phyloP scores from a whole-genome alignment of 1,140 invertebrate species.

The Protaetia brevitarsis region DNA sequence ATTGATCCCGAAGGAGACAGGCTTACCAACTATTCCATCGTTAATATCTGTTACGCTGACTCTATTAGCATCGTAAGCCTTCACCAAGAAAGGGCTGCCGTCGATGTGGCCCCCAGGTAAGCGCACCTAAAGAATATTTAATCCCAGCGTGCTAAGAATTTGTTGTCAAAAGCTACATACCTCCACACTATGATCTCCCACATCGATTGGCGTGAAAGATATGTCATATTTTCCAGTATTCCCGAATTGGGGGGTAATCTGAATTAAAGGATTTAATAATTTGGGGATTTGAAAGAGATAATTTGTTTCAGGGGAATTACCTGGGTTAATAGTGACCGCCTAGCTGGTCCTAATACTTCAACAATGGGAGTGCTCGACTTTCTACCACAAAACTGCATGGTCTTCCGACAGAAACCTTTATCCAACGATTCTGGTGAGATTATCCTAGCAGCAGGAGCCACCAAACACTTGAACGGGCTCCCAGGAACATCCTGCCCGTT shows the following conservation, averaged over 20 bases:
- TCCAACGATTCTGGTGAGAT: slow-evolving; percentile 79
- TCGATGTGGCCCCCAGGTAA: slow-evolving; percentile 80
- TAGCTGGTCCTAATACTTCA: slow-evolving; percentile 72
- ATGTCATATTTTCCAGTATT: slow-evolving; percentile 56
- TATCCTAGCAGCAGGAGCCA: slow-evolving; percentile 70
- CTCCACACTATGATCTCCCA: slow-evolving; percentile 93
- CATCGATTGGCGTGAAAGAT: slow-evolving; percentile 83
- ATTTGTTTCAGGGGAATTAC: too few relatives aligned
- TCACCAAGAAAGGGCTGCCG: slow-evolving; percentile 91
- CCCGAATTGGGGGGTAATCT: slow-evolving; percentile 44
- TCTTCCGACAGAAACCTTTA: slow-evolving; percentile 86
- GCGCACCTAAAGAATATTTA: slow-evolving; percentile 52
- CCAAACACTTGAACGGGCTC: slow-evolving; percentile 58
- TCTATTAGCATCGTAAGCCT: slow-evolving; percentile 90
- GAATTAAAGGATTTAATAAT: slow-evolving; percentile 19
- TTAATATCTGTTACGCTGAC: slow-evolving; percentile 89
- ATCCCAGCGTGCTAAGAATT: too few relatives aligned
- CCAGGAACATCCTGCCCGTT: slow-evolving; percentile 95
- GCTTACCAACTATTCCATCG: slow-evolving; percentile 84
- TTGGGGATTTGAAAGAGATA: neutral
- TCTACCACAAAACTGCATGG: slow-evolving; percentile 83
- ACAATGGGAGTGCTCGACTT: slow-evolving; percentile 69
- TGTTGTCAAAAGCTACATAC: slow-evolving; percentile 58
- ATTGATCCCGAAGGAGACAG: slow-evolving; percentile 90
- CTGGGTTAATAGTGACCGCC: slow-evolving; percentile 67